Conservation (phyloP, 2,888 invertebrate species). For the Amblyjoppa proteus region DNA sequence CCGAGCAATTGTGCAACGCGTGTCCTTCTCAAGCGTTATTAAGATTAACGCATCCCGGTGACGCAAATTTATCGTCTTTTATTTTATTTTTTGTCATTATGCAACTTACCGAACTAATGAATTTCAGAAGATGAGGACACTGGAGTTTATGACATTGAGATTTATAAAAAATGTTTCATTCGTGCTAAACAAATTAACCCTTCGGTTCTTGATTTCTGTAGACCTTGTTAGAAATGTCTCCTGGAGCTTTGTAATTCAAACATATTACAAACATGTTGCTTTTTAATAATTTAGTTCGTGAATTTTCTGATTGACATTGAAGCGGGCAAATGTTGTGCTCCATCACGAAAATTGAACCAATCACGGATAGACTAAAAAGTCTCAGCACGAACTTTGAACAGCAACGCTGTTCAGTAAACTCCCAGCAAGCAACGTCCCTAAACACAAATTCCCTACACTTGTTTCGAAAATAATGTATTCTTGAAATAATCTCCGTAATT, state of each 20-base stretch:
- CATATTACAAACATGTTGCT: no score
- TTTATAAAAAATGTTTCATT: background rate
- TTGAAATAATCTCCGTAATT: no score
- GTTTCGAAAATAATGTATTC: background rate
- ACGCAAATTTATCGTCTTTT: background rate
- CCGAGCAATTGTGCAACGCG: conserved; percentile 41
- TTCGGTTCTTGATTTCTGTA: background rate
- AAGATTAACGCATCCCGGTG: conserved; percentile 5
- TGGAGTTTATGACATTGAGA: background rate
- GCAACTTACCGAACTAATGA: background rate
- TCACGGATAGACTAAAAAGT: no score
- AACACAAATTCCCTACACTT: background rate
- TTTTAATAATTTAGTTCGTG: no score
- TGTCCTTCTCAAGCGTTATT: background rate
- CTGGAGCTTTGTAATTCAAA: no score
- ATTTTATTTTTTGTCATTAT: background rate
- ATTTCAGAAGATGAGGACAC: background rate
- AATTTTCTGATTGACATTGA: no score
- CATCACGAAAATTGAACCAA: no score
- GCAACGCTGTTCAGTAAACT: no score
- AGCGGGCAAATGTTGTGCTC: no score
- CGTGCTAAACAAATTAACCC: no score
- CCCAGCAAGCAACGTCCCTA: no score
- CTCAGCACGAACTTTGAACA: background rate
- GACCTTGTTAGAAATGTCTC: no score